Base-by-base conservation (phyloP, 2,888 invertebrate genomes). In the Tetragonisca angustula region DNA sequence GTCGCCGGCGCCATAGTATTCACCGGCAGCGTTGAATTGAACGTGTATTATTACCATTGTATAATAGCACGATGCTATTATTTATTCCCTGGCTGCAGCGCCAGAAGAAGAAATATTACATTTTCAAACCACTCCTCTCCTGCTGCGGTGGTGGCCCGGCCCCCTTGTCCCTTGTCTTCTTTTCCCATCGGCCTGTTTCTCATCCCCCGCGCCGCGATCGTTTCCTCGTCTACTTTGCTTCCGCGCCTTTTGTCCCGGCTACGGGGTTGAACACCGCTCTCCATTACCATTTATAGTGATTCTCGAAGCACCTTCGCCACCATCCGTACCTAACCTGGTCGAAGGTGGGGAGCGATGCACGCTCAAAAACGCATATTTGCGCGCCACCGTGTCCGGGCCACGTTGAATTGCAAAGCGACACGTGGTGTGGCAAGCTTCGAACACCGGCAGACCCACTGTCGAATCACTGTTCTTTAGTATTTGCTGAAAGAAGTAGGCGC, bases 271-370 rank as follows among this genome's bases (percentile, higher is more conserved):
- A 83, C 88, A 88, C 85, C 85, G 88, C 88, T 92, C 92, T 92
- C 92, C 91, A 94, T 94, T 94, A 94, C 93, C 94, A 94, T 94
- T 94, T 94, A 94, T 94, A 94, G 94, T 94, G 94, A 94, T 94
- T 94, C 92, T 89, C 92, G 92, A 93, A 92, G 90, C 91, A 90
- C 89, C 90, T 89, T 76, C n/a, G 85, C 90, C 86, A 87, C 19
- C 83, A 82, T 77, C 84, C 85, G 86, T 88, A 80, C 81, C 75
- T 43, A 43, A 43, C 43, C 43, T 9, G 9, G 9, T 3, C 32
- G 32, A 4, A 32, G 43, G 43, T 1, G 43, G 43, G 43, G 32
- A 76, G 61, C 73, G 61, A 84, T 84, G 76, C 78, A 81, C 76
- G 73, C 87, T 68, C 80, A 74, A 85, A 88, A 87, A 80, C 87